Evolutionary conservation across 2,797 vertebrate genomes (phyloP).

Genomic region (Manis javanica): DNA sequence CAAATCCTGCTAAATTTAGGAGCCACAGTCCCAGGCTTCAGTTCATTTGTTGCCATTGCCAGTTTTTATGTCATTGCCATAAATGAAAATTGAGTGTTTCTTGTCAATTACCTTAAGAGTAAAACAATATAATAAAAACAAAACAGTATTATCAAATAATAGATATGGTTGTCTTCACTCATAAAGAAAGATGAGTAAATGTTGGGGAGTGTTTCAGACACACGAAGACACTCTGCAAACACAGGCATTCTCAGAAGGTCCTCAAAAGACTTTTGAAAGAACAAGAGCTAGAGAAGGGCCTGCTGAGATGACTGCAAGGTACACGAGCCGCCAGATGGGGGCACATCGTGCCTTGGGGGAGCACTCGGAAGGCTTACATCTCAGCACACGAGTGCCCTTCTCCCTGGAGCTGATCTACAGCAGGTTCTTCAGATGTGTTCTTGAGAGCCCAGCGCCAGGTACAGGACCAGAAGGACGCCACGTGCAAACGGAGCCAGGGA

Average conservation of each 20-base stretch:
- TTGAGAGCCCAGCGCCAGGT: rapidly evolving
- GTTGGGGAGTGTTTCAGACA: too few species aligned
- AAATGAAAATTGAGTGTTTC: not conserved
- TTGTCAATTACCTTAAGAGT: not conserved
- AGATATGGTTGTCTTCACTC: not conserved
- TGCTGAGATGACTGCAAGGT: not conserved
- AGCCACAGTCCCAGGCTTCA: not conserved
- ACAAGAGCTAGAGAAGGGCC: not conserved
- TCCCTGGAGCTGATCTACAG: not conserved
- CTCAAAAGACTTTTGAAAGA: not conserved
- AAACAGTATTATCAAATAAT: not conserved
- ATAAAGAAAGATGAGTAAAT: not conserved
- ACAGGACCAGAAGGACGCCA: not conserved
- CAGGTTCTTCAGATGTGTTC: not conserved
- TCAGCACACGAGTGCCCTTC: not conserved
- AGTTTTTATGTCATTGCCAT: not conserved
- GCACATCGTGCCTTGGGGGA: too few species aligned
- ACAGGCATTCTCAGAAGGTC: not conserved
- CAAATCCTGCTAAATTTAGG: not conserved
- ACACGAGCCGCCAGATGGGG: not conserved
- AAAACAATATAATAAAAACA: not conserved
- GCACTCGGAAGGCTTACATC: not conserved
- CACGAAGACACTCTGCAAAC: not conserved
- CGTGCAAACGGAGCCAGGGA: not conserved
- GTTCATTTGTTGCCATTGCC: not conserved